Conservation (phyloP, 2,113 vertebrate genomes). For the Phyllostomus hastatus region DNA sequence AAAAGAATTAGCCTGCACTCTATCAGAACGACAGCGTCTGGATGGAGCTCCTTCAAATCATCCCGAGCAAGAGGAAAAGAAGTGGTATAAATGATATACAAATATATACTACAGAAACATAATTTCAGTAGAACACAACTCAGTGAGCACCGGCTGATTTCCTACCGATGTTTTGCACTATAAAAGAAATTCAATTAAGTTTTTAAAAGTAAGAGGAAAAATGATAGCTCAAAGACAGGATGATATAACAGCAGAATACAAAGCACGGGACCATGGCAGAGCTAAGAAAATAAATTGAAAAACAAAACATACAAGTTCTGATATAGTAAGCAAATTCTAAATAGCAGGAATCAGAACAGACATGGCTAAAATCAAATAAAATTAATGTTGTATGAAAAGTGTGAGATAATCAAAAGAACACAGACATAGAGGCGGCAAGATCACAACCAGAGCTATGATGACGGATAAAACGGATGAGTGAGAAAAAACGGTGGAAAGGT, state of each 20-base stretch:
- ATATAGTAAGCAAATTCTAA: background rate
- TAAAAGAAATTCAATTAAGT: constrained; percentile 2
- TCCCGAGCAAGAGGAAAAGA: background rate
- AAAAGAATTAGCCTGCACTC: background rate
- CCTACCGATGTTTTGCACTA: background rate
- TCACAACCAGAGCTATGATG: background rate
- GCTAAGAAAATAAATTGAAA: background rate
- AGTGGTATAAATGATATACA: background rate
- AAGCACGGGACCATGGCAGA: background rate
- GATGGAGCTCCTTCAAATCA: background rate
- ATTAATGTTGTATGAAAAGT: background rate
- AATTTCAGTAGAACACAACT: background rate
- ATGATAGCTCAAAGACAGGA: background rate
- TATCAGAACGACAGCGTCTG: background rate
- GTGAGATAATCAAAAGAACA: background rate
- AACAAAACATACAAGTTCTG: background rate
- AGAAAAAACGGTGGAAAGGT: background rate
- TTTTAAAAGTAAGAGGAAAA: background rate
- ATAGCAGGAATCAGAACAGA: background rate
- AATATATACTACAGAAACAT: background rate
- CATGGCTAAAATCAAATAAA: background rate
- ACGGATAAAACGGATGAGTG: background rate
- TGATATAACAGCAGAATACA: background rate
- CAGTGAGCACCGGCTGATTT: background rate
- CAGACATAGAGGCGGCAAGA: background rate